Base-by-base conservation (phyloP, 2,888 invertebrate species). In the Cinara cedri region DNA sequence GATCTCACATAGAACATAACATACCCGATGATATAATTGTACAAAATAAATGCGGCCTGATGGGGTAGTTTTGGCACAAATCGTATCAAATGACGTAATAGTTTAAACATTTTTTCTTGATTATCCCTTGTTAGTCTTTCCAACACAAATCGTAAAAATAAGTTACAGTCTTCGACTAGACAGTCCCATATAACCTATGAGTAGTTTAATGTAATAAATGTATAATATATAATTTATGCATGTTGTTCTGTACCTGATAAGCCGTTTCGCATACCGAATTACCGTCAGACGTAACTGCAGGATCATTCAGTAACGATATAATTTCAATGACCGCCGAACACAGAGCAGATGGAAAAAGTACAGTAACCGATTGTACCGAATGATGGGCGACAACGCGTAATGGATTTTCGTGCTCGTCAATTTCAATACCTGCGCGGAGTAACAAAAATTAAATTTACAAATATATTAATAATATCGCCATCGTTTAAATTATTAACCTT, bases 1-100 rank as follows among this genome's bases (percentile, higher is more conserved):
- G 96, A 93, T 76, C 99, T 89, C 2, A 98, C 98, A 85, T 98
- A 98, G 87, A 98, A 99, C 98, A 99, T 99, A 3, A 99, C 95
- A 85, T 97, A 99, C 1, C 99, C 99, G 83, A 99, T 98, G 84
- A 99, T 93, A 84, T 99, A 98, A 88, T 99, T 99, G 86, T 98
- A 98, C 1, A 99, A 87, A 0, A 97, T 96, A 86, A 98, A 98
- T 0, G 99, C 99, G 0, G 98, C 97, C 86, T 99, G 98, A 83
- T 96, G 95, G 0, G 98, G 97, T 81, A 98, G 87, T 65, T 95
- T 91, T 1, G 96, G 95, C 68, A 97, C 93, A 85, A 97, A 96
- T 81, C 97, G 89, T 82, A 98, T 94, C 72, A 99, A 88, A 84
- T 97, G 96, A 1, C 98, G 90, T 19, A 98, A 86, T 83, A 94